A percentile compares a stretch with the other conserved stretches of the same genome.
Conservation (phyloP, 2,888 invertebrate genomes). For the Chymomyza amoena region DNA sequence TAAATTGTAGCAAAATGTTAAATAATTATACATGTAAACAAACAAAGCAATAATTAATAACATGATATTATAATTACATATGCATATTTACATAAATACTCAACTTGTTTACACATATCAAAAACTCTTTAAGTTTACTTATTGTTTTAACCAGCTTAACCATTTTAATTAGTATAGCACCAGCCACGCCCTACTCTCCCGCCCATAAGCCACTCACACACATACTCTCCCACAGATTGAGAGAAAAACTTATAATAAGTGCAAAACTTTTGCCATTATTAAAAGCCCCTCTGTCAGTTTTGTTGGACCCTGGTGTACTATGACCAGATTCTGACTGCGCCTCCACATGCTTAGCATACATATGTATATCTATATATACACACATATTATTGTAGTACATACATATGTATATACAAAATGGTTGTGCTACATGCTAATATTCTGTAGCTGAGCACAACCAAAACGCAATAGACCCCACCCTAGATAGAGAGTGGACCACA, state of each 20-base stretch:
- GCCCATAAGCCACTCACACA: background rate
- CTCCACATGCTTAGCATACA: background rate
- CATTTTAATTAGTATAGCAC: conserved; percentile 11
- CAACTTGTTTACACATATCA: background rate
- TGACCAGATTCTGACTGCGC: background rate
- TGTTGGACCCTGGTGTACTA: conserved; percentile 60
- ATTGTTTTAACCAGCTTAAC: conserved; percentile 26
- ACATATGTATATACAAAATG: background rate
- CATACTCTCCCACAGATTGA: background rate
- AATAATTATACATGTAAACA: too few relatives aligned
- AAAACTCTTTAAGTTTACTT: conserved; percentile 32
- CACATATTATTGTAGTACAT: background rate
- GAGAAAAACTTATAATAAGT: conserved; percentile 37
- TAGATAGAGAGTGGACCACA: background rate
- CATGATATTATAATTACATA: background rate
- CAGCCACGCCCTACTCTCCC: conserved; percentile 20
- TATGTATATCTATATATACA: background rate
- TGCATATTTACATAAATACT: background rate
- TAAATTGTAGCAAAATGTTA: too few relatives aligned
- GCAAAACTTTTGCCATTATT: conserved; percentile 70
- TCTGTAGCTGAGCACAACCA: background rate
- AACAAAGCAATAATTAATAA: background rate
- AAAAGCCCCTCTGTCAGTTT: conserved; percentile 66
- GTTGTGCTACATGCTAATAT: background rate
- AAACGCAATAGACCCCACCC: background rate